These are phyloP conservation scores for Aricia agestis DNA, from an alignment of 1,140 invertebrate genomes.

Conservation along the genomic window DNA sequence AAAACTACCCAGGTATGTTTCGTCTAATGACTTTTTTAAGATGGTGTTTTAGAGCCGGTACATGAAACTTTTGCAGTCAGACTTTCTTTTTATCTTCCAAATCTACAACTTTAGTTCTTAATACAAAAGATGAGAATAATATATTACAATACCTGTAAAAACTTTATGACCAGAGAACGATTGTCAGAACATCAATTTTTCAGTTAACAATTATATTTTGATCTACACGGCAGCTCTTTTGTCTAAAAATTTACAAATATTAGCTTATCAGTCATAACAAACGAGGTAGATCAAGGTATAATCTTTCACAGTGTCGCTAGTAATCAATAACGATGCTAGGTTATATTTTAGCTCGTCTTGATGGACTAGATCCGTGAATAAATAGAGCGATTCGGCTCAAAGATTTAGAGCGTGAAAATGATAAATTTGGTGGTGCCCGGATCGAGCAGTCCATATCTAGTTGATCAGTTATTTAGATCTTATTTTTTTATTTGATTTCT, in stretches of 20 bases:
- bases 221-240: too few species aligned
- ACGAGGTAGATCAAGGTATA: background rate
- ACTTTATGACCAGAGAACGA: too few species aligned
- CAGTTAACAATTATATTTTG: too few species aligned
- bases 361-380: background rate
- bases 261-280: background rate
- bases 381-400: slow-evolving; percentile 8
- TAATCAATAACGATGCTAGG: slow-evolving; percentile 6
- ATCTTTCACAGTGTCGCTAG: background rate
- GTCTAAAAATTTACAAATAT: background rate
- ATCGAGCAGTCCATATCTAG: background rate
- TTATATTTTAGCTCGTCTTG: slow-evolving; percentile 2
- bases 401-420: slow-evolving; percentile 2
- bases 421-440: background rate
- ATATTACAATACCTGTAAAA: too few species aligned
- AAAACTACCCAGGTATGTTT: background rate
- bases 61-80: background rate
- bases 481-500: background rate
- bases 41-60: background rate
- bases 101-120: too few species aligned
- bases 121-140: too few species aligned
- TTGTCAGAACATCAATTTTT: too few species aligned
- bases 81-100: too few species aligned
- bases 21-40: slow-evolving; percentile 1
- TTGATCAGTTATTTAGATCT: background rate